Base-by-base conservation (phyloP, 2,888 invertebrate genomes). In the Laothoe populi region DNA sequence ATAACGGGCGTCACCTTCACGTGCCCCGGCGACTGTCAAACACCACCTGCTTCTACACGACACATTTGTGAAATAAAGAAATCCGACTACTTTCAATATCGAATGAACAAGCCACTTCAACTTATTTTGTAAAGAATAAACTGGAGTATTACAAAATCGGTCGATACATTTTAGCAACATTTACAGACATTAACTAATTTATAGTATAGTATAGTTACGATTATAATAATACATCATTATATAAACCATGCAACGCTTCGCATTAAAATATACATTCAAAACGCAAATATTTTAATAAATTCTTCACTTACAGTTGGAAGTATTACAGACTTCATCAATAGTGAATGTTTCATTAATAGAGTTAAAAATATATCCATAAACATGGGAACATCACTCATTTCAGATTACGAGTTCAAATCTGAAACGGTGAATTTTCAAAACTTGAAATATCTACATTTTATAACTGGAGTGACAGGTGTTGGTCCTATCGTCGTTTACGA, bases 1-100 rank as follows among this genome's bases (percentile, higher is more conserved):
- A 90, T 87, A 89, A 86, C 83, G 69, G 53, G 77, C 78, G 84
- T 87, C 87, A 84, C 77, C 82, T 79, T 81, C 86, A 86, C 79
- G 82, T 85, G 86, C 73, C 78, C 75, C 79, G 70, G 69, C 67
- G 69, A 68, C 73, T 81, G 81, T 86, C 84, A 82, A 81, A 81
- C 81, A 84, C 75, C 84, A 85, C 77, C 83, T 84, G 81, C 78
- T 75, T 75, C 70, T 77, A 79, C 78, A 70, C 85, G 86, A 85
- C 85, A 87, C 78, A 80, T 86, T 84, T 82, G 76, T 81, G 86
- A 86, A 82, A 83, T 73, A 67, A 57, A 61, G 53, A 76, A 79
- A 71, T 78, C 74, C 73, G 76, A 77, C 78, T 79, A 83, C 86
- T 87, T 81, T 83, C 84, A 79, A 44, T 44, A 19, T 44, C 44